These are phyloP conservation scores for Tetramorium parvispinum DNA, from an alignment of 1,140 invertebrate species.

Conservation along the genomic window DNA sequence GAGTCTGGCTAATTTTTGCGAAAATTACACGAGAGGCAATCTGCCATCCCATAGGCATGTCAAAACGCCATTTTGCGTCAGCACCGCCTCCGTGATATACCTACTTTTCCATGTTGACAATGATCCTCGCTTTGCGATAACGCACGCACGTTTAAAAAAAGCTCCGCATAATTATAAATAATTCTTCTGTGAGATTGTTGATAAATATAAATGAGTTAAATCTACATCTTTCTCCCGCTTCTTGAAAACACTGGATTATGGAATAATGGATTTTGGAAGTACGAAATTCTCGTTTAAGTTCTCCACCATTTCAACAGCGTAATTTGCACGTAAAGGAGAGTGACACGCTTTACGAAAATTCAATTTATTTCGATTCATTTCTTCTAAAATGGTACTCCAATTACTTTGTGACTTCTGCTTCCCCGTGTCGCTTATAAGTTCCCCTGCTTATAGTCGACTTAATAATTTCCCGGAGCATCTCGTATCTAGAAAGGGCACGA, in stretches of 20 bases:
- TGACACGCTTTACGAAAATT: background rate
- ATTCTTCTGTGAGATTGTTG: background rate
- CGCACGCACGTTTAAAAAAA: background rate
- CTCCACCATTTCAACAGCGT: background rate
- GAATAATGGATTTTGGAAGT: background rate
- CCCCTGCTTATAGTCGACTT: conserved; percentile 29
- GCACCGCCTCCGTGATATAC: conserved; percentile 1
- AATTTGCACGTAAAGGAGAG: background rate
- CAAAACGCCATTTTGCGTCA: conserved; percentile 55
- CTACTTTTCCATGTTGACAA: background rate
- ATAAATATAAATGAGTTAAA: background rate
- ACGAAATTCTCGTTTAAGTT: background rate
- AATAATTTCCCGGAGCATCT: conserved; percentile 27
- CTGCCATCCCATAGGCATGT: background rate
- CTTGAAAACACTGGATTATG: background rate
- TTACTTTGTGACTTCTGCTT: background rate
- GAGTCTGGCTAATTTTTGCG: conserved; percentile 76
- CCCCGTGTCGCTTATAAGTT: background rate
- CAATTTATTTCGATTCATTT: conserved; percentile 7
- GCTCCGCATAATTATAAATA: background rate
- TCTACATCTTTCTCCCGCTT: background rate
- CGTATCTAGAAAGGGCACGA: conserved; percentile 8
- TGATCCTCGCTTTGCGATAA: background rate
- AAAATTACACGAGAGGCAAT: conserved; percentile 72
- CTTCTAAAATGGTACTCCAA: background rate